These are phyloP conservation scores for Minunthozetes semirufus DNA, from an alignment of 2,888 invertebrate species.

Conservation along the genomic window DNA sequence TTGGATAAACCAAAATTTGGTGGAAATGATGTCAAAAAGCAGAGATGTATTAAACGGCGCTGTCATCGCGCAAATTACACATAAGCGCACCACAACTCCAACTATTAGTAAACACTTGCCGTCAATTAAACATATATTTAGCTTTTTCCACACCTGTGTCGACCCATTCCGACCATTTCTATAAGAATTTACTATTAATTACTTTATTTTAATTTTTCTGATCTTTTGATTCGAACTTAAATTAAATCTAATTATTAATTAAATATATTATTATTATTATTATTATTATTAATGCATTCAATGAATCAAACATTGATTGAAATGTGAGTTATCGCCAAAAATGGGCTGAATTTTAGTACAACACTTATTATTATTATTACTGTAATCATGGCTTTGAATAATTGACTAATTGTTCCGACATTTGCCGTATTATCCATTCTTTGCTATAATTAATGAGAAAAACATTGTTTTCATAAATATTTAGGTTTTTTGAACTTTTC, in stretches of 20 bases:
- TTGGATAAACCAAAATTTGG: conserved; percentile 38
- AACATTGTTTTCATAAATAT: neutral
- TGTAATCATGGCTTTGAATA: too few species aligned
- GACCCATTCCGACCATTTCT: neutral
- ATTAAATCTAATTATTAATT: too few species aligned
- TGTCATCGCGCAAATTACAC: conserved; percentile 20
- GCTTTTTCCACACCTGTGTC: neutral
- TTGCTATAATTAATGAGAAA: neutral
- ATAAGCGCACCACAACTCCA: neutral
- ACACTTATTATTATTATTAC: too few species aligned
- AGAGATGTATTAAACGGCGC: conserved; percentile 35
- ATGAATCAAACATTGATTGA: too few species aligned
- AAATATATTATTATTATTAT: too few species aligned
- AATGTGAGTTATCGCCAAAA: too few species aligned
- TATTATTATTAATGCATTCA: too few species aligned
- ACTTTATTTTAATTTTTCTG: too few species aligned
- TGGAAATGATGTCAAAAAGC: conserved; percentile 34
- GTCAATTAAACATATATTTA: conserved; percentile 7
- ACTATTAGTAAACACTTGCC: neutral
- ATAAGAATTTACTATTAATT: neutral
- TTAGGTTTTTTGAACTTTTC: neutral
- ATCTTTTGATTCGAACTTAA: too few species aligned
- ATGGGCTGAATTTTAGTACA: too few species aligned
- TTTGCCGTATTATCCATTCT: too few species aligned
- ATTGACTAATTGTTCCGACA: neutral